Evolutionary conservation across 2,797 vertebrate species (phyloP), one percentile per base, ranked within the genome.

Genomic region (Sphenodon punctatus): DNA sequence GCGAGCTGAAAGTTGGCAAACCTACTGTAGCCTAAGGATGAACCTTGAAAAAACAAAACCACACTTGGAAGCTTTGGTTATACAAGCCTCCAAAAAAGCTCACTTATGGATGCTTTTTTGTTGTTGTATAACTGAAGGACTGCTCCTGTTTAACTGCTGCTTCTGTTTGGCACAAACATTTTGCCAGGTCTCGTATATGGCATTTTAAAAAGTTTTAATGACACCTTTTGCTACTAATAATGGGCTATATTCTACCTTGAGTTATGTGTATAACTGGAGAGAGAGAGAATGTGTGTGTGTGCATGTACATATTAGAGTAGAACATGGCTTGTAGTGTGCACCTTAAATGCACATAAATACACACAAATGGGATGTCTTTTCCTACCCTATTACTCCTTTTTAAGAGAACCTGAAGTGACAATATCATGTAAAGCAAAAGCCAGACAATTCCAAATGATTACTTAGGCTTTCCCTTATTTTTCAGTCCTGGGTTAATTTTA

Each of bases 101-200:
- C 87, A 23, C 39, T 42, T 63, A 82, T 53, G 84, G 86, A 86
- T 61, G 81, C 80, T 78, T 82, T 67, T 81, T 78, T 86, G 72
- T 71, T 46, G 64, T 77, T 68, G 68, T 85, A 56, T 90, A 86
- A 88, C 81, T 27, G 48, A 84, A 74, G 76, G 79, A 89, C 86
- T 80, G 85, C 91, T 91, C 86, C 84, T 88, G 70, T 90, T 90
- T 81, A 93, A 92, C 81, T 89, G 81, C 88, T 89, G 83, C 78
- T 89, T 92, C 82, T 66, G 64, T 86, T 82, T 73, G 76, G 88
- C 77, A 65, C n/a, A 90, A 48, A 85, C 88, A 89, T 82, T 25
- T 85, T 87, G 88, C 84, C 83, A 86, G 61, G 68, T 88, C 78
- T 81, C 76, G 90, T 82, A 84, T 88, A 68, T 30, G 38, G 61